Evolutionary conservation across 1,140 invertebrate genomes (phyloP), one percentile per base, ranked within the genome.

Genomic region (Drosophila kepulauana): DNA sequence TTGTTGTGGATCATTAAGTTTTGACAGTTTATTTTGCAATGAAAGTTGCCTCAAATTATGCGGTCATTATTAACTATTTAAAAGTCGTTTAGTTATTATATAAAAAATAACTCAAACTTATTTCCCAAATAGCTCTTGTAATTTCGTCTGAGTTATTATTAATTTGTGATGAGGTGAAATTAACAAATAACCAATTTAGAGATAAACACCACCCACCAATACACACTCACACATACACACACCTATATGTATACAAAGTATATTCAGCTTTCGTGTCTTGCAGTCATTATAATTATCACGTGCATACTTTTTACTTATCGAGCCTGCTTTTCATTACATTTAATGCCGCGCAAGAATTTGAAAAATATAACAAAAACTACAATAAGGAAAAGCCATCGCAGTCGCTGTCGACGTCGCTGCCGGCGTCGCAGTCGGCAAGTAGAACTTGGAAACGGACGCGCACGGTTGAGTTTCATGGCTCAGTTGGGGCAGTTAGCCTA

Each of bases 391-490:
- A 70, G 25, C 33, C 11, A 20, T 45, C 15, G 16, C 20, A 13
- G 62, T 30, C 33, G 48, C 33, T 5, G 54, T 20, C 33, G 45
- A 33, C 62, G 62, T 41, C 57, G 51, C 61, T 13, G 57, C 43
- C 41, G 28, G 7, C 25, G 35, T 46, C 33, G 51, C 69, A 43
- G 59, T 56, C 57, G 58, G 63, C 57, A 48, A 65, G 72, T 80
- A 77, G 38, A 62, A 48, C 69, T 77, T 63, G 75, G 82, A 77
- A 78, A 77, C 56, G 75, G 82, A 87, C 77, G 87, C 88, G 88
- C 82, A 81, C 85, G 78, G 88, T 79, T 91, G 88, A 84, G 67
- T 91, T 91, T 85, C 88, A 91, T 91, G 88, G 88, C 82, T 91
- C 84, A 89, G 88, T 89, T 91, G 88, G 82, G 69, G 86, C 86